A percentile compares a stretch with the other conserved stretches of the same genome.
Conservation (phyloP, 2,888 invertebrate species). For the Anaspis maculata region DNA sequence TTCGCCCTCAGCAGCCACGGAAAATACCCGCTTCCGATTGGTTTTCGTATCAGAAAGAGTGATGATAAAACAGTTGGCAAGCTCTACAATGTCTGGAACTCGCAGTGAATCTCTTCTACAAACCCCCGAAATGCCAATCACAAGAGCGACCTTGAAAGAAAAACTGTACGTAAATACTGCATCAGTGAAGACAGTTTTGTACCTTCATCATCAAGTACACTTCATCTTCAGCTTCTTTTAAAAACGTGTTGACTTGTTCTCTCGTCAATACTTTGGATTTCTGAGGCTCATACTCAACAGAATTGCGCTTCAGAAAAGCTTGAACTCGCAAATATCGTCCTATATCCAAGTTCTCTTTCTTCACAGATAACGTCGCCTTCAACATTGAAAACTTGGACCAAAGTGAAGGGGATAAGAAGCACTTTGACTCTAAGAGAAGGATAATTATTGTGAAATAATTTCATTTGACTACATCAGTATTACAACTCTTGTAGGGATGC, state of each 20-base stretch:
- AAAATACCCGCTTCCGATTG: conserved; percentile 3
- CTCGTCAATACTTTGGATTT: conserved; percentile 1
- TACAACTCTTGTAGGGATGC: no score
- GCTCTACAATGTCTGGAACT: conserved; percentile 1
- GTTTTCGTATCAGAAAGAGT: conserved; percentile 3
- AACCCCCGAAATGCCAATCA: not conserved
- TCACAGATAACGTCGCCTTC: no score
- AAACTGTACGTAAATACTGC: not conserved
- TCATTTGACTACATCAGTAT: no score
- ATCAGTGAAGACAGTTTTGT: not conserved
- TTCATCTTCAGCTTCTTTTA: conserved; percentile 2
- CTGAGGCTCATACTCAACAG: conserved; percentile 2
- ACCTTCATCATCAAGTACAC: conserved; percentile 2
- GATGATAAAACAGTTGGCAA: not conserved
- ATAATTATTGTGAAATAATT: no score
- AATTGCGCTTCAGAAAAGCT: conserved; percentile 5
- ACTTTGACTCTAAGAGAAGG: no score
- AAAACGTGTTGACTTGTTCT: conserved; percentile 1
- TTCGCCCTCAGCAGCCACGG: conserved; percentile 1
- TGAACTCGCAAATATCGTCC: not conserved
- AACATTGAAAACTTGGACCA: no score
- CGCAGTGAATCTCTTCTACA: conserved; percentile 1
- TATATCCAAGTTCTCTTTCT: not conserved
- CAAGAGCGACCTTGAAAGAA: not conserved
- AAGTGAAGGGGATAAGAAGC: no score